A percentile compares a stretch with the other conserved stretches of the same genome.
phyloP scores from a whole-genome alignment of 2,888 invertebrate genomes.

The Brenthis hecate region DNA sequence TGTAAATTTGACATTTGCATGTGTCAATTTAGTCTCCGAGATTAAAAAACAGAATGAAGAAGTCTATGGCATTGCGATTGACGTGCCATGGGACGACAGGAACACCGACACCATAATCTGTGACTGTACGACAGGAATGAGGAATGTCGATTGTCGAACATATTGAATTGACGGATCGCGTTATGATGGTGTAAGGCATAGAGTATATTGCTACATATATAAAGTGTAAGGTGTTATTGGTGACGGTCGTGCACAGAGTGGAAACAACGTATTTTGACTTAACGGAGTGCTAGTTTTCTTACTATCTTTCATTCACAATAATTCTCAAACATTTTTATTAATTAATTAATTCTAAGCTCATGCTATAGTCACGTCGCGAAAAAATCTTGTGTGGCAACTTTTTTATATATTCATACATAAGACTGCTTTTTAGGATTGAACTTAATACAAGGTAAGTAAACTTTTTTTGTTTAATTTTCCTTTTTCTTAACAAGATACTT shows the following conservation, averaged over 20 bases:
- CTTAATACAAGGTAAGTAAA: conserved; percentile 9
- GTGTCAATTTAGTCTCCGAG: too few species aligned
- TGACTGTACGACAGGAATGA: background rate
- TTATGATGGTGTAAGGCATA: background rate
- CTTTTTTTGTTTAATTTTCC: background rate
- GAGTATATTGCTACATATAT: too few species aligned
- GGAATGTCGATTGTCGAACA: conserved; percentile 1
- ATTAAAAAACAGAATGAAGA: too few species aligned
- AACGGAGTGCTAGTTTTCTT: conserved; percentile 5
- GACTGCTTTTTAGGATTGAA: conserved; percentile 8
- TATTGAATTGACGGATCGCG: conserved; percentile 5
- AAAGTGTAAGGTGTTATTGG: too few species aligned
- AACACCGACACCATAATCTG: background rate
- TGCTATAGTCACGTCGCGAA: background rate
- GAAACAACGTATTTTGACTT: conserved; percentile 11
- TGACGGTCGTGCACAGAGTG: background rate
- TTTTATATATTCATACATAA: conserved; percentile 10
- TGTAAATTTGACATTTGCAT: too few species aligned
- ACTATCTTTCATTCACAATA: background rate
- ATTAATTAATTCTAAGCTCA: background rate
- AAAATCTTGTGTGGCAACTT: conserved; percentile 14
- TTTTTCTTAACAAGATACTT: background rate
- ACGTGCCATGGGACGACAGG: background rate
- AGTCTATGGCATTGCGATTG: too few species aligned
- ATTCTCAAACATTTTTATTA: background rate